phyloP scores from a whole-genome alignment of 1,140 invertebrate genomes.

The Drosophila parabipectinata region DNA sequence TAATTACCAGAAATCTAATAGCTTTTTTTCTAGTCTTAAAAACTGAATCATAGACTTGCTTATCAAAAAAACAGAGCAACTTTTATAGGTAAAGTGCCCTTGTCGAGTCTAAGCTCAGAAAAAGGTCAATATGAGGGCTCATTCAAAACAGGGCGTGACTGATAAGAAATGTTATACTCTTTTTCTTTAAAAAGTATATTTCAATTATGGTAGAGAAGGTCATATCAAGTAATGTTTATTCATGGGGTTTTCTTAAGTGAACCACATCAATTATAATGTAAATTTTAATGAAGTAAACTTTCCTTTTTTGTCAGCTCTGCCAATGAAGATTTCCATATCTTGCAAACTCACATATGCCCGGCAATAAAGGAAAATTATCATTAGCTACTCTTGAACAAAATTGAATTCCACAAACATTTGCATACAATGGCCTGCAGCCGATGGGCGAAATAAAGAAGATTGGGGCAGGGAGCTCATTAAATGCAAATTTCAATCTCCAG shows the following conservation, averaged over 20 bases:
- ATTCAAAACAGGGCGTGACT: slow-evolving; percentile 24
- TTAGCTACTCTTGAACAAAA: slow-evolving; percentile 58
- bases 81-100: slow-evolving; percentile 52
- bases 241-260: background rate
- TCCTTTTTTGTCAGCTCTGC: slow-evolving; percentile 49
- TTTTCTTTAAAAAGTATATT: background rate
- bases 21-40: slow-evolving; percentile 22
- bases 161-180: slow-evolving; percentile 34
- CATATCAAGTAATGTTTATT: background rate
- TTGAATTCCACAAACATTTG: slow-evolving; percentile 70
- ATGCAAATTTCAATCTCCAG: slow-evolving; percentile 60
- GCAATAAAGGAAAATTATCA: slow-evolving; percentile 56
- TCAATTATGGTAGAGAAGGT: background rate
- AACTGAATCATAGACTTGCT: slow-evolving; percentile 19
- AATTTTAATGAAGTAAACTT: slow-evolving; percentile 37
- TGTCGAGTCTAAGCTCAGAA: slow-evolving; percentile 17
- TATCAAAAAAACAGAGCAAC: slow-evolving; percentile 42
- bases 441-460: slow-evolving; percentile 12
- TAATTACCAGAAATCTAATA: slow-evolving; percentile 62
- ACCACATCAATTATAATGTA: slow-evolving; percentile 2
- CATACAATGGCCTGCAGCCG: slow-evolving; percentile 57
- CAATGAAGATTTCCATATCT: slow-evolving; percentile 29
- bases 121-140: slow-evolving; percentile 33
- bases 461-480: slow-evolving; percentile 59
- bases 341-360: slow-evolving; percentile 36